These are phyloP conservation scores for Drosophila greeni DNA, from an alignment of 2,888 invertebrate genomes.

Conservation along the genomic window DNA sequence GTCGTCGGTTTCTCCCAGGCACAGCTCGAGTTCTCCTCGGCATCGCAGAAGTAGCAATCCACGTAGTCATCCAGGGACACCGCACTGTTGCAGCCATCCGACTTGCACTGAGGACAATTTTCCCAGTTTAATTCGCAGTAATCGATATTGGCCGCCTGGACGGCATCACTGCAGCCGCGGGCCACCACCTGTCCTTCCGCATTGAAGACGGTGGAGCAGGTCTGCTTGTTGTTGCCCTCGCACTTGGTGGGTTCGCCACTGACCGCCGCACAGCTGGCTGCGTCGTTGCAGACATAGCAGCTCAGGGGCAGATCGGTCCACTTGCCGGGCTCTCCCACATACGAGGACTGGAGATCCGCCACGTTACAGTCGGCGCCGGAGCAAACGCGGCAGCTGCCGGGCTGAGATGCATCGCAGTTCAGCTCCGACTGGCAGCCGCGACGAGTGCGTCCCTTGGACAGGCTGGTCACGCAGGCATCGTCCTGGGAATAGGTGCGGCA, in stretches of 20 bases:
- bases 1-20: conserved; percentile 43
- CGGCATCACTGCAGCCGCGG: conserved; percentile 73
- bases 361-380: conserved; percentile 67
- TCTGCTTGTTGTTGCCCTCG: conserved; percentile 67
- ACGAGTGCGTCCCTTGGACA: conserved; percentile 59
- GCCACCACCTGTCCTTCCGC: conserved; percentile 51
- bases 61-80: conserved; percentile 52
- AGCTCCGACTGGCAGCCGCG: conserved; percentile 73
- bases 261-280: conserved; percentile 50
- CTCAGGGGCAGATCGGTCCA: conserved; percentile 75
- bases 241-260: conserved; percentile 47
- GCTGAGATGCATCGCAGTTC: conserved; percentile 54
- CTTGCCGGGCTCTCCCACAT: conserved; percentile 72
- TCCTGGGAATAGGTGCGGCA: conserved; percentile 59
- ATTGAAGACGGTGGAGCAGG: conserved; percentile 72
- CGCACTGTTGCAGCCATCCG: conserved; percentile 72
- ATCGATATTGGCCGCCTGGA: conserved; percentile 42
- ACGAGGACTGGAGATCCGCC: conserved; percentile 53
- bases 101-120: conserved; percentile 71
- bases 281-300: conserved; percentile 63
- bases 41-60: conserved; percentile 74
- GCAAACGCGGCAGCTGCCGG: conserved; percentile 65
- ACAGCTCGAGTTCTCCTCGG: conserved; percentile 51
- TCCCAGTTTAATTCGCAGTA: conserved; percentile 65
- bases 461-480: conserved; percentile 64